A percentile compares a stretch with the other conserved stretches of the same genome.
These are phyloP conservation scores for Papilio helenus DNA, from an alignment of 1,140 invertebrate genomes.

Conservation along the genomic window DNA sequence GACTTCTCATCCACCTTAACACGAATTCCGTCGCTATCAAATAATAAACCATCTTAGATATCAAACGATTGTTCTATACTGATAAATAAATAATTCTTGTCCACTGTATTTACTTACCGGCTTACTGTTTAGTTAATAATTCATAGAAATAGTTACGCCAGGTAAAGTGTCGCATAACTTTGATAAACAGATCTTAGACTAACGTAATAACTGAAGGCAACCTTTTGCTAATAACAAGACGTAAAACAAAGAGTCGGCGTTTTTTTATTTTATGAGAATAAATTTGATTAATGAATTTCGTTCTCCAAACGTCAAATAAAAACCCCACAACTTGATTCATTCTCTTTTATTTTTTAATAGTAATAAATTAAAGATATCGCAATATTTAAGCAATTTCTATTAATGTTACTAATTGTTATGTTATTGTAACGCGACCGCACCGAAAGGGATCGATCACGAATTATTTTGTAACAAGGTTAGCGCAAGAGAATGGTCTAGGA, in stretches of 20 bases:
- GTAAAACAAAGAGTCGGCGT: too few relatives aligned
- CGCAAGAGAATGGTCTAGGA: conserved; percentile 14
- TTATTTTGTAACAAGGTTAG: conserved; percentile 11
- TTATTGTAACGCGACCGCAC: not conserved
- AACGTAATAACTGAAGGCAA: too few relatives aligned
- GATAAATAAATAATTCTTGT: not conserved
- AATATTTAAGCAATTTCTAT: not conserved
- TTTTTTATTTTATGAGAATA: too few relatives aligned
- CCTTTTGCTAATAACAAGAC: too few relatives aligned
- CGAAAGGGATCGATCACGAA: conserved; percentile 1
- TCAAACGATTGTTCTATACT: not conserved
- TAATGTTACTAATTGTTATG: not conserved
- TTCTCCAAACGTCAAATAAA: too few relatives aligned
- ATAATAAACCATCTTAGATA: not conserved
- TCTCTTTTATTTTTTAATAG: not conserved
- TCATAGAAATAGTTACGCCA: not conserved
- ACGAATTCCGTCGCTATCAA: not conserved
- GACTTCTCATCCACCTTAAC: not conserved
- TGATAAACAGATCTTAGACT: not conserved
- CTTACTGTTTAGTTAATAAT: not conserved
- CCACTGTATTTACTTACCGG: conserved; percentile 1
- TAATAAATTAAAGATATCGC: not conserved
- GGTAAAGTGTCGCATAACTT: not conserved
- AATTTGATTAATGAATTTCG: too few relatives aligned
- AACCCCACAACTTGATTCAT: too few relatives aligned